Evolutionary conservation across 1,140 invertebrate genomes (phyloP).

Genomic region (Amyelois transitella): DNA sequence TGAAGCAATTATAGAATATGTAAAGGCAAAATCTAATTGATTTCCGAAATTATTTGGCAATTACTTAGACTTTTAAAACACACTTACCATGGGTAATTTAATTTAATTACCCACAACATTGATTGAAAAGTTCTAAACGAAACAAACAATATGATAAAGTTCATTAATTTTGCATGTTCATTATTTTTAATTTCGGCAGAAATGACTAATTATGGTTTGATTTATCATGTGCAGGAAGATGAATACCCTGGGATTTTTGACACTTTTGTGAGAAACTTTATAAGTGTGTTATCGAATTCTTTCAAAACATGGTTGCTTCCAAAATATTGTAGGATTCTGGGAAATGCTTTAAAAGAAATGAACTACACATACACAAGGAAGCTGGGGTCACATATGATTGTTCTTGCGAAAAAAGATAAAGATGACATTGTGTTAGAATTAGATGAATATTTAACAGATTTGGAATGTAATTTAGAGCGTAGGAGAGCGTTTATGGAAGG

Average conservation of each 20-base stretch:
- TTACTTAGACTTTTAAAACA: neutral
- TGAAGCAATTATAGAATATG: conserved; percentile 19
- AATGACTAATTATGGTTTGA: neutral
- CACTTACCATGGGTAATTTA: neutral
- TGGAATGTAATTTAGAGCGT: neutral
- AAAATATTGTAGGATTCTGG: neutral
- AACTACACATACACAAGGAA: neutral
- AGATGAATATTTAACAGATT: neutral
- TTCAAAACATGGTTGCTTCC: neutral
- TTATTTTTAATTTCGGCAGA: neutral
- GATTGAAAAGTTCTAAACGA: too few relatives aligned
- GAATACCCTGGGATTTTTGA: neutral
- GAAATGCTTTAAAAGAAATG: neutral
- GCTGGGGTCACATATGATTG: neutral
- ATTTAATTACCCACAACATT: neutral
- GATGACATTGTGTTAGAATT: neutral
- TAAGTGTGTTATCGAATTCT: neutral
- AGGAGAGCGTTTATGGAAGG: neutral
- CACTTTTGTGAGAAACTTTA: neutral
- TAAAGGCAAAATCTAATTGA: conserved; percentile 1
- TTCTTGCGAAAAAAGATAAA: neutral
- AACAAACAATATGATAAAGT: neutral
- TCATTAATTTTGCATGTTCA: neutral
- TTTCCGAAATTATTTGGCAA: neutral
- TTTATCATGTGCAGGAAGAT: neutral